phyloP scores from a whole-genome alignment of 2,888 invertebrate genomes.

The Byasa hedistus region DNA sequence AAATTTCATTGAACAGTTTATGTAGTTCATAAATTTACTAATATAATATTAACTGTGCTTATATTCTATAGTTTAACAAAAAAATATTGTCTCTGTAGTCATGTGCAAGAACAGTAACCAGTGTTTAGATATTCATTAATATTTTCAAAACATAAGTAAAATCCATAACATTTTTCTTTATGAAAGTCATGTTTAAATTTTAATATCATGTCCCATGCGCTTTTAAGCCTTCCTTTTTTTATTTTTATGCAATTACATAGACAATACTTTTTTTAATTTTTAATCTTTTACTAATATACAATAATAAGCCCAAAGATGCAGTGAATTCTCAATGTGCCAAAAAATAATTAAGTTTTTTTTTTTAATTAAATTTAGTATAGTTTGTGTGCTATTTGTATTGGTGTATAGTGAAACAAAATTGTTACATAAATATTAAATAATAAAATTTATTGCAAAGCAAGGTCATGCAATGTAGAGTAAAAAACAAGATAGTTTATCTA shows the following conservation, averaged over 20 bases:
- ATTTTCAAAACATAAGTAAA: not conserved
- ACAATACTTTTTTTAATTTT: slow-evolving; percentile 5
- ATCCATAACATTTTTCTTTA: not conserved
- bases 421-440: not conserved
- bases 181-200: not conserved
- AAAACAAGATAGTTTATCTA: too few relatives aligned
- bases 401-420: not conserved
- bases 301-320: slow-evolving; percentile 50
- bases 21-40: not conserved
- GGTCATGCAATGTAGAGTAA: not conserved
- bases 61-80: slow-evolving; percentile 14
- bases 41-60: slow-evolving; percentile 10
- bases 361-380: slow-evolving; percentile 6
- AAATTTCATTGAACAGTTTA: slow-evolving; percentile 8
- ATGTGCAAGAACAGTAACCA: not conserved
- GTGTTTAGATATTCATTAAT: too few relatives aligned
- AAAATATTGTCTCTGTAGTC: slow-evolving; percentile 9
- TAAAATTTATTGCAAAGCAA: not conserved
- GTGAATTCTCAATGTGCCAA: slow-evolving; percentile 76
- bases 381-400: slow-evolving; percentile 7
- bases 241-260: not conserved
- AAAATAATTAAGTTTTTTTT: slow-evolving; percentile 42
- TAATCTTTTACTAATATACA: not conserved
- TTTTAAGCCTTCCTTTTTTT: not conserved
- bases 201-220: not conserved